A percentile compares a stretch with the other conserved stretches of the same genome.
Evolutionary conservation across 1,140 invertebrate species (phyloP).

Genomic region (Tribolium castaneum): DNA sequence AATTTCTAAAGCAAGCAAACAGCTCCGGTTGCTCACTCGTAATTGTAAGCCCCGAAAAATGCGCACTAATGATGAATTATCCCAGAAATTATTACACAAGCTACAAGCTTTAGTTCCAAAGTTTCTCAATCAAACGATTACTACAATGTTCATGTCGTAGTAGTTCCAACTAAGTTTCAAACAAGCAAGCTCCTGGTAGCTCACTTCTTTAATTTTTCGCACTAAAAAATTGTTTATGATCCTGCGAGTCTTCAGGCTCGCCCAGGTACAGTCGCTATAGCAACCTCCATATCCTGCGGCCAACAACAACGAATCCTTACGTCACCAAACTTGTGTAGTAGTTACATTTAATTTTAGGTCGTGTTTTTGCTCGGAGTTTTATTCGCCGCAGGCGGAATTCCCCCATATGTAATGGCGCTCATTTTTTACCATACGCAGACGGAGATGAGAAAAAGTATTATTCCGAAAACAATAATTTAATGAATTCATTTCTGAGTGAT

Average conservation of each 20-base stretch:
- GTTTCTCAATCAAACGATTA: not conserved
- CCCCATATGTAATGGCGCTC: not conserved
- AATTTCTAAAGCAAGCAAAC: slow-evolving; percentile 33
- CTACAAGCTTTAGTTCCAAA: not conserved
- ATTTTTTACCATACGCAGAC: too few relatives aligned
- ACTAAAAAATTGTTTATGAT: not conserved
- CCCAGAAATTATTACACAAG: not conserved
- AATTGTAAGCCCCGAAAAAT: not conserved
- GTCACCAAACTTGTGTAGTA: slow-evolving; percentile 48
- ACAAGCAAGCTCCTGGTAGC: not conserved
- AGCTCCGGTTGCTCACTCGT: slow-evolving; percentile 3
- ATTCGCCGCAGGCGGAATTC: slow-evolving; percentile 26
- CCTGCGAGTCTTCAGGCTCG: slow-evolving; percentile 16
- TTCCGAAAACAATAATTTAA: too few relatives aligned
- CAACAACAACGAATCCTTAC: slow-evolving; percentile 50
- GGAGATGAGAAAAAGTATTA: too few relatives aligned
- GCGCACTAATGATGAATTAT: not conserved
- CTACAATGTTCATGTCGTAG: not conserved
- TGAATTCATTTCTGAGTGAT: not conserved
- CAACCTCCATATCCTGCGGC: slow-evolving; percentile 46
- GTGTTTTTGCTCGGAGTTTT: slow-evolving; percentile 46
- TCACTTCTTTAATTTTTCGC: not conserved
- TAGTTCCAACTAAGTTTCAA: not conserved
- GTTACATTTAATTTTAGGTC: slow-evolving; percentile 49
- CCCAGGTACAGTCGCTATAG: slow-evolving; percentile 46